phyloP scores from a whole-genome alignment of 2,113 vertebrate genomes.

The Chionis minor region DNA sequence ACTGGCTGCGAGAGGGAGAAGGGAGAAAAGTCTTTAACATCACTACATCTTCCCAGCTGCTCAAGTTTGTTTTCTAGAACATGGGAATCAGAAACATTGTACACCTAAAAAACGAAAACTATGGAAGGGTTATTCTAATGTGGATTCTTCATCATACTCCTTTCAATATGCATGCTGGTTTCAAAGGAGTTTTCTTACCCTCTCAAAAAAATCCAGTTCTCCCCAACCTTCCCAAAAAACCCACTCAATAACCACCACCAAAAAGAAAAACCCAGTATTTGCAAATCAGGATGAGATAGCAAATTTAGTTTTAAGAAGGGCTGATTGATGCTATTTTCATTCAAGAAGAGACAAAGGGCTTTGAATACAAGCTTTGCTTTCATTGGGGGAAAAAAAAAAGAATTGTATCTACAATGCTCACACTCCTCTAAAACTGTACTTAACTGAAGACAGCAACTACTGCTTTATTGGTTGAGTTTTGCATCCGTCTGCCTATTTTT shows the following conservation, averaged over 20 bases:
- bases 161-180: not conserved
- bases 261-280: not conserved
- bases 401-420: not conserved
- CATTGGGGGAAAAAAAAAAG: not conserved
- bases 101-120: not conserved
- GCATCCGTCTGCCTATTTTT: not conserved
- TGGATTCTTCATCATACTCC: not conserved
- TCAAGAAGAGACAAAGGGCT: not conserved
- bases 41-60: not conserved
- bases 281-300: not conserved
- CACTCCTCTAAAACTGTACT: not conserved
- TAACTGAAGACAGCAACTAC: not conserved
- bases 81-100: not conserved
- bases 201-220: not conserved
- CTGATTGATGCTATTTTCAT: not conserved
- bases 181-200: not conserved
- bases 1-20: constrained; percentile 83
- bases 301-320: not conserved
- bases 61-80: not conserved
- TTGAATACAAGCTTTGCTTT: not conserved
- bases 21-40: constrained; percentile 16
- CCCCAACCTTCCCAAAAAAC: not conserved
- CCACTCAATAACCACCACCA: not conserved
- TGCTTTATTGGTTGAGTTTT: not conserved
- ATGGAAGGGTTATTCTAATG: not conserved